Evolutionary conservation across 2,888 invertebrate species (phyloP).

Genomic region (Mycalesis mineus): DNA sequence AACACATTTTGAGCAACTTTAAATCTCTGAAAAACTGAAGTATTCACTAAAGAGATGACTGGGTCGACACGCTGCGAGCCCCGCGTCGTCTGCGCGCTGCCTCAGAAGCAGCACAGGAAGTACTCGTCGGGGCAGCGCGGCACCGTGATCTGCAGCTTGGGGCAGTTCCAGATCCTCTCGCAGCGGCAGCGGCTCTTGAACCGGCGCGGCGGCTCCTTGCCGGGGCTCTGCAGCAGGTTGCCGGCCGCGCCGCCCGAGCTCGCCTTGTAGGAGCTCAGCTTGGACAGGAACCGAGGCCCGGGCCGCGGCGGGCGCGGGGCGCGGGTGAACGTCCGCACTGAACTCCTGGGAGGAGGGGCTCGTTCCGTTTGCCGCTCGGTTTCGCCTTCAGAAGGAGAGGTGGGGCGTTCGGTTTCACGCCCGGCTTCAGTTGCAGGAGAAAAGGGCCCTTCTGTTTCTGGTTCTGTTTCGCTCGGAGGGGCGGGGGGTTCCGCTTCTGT

Average conservation of each 20-base stretch:
- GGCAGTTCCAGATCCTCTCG: slow-evolving; percentile 71
- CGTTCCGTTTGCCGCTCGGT: no score
- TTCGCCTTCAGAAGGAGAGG: no score
- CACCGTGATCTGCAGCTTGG: slow-evolving; percentile 67
- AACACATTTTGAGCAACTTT: no score
- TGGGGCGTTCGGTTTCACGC: no score
- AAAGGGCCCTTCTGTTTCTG: no score
- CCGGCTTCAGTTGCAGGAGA: no score
- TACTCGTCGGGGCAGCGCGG: slow-evolving; percentile 69
- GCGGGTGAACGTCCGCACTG: not conserved
- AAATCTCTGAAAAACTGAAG: no score
- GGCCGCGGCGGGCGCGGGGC: not conserved
- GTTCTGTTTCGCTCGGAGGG: not conserved
- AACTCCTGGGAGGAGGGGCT: not conserved
- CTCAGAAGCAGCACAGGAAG: slow-evolving; percentile 67
- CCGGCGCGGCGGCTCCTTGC: slow-evolving; percentile 43
- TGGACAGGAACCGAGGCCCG: not conserved
- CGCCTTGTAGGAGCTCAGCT: slow-evolving; percentile 2
- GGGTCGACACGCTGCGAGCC: no score
- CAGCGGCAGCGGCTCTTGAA: slow-evolving; percentile 66
- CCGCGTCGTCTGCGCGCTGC: not conserved
- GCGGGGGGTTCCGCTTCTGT: not conserved
- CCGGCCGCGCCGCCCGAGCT: slow-evolving; percentile 25
- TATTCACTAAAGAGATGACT: no score
- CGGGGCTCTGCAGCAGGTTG: slow-evolving; percentile 47